Evolutionary conservation across 2,797 vertebrate genomes (phyloP), one percentile per base, ranked within the genome.

Genomic region (Manis crassicaudata): DNA sequence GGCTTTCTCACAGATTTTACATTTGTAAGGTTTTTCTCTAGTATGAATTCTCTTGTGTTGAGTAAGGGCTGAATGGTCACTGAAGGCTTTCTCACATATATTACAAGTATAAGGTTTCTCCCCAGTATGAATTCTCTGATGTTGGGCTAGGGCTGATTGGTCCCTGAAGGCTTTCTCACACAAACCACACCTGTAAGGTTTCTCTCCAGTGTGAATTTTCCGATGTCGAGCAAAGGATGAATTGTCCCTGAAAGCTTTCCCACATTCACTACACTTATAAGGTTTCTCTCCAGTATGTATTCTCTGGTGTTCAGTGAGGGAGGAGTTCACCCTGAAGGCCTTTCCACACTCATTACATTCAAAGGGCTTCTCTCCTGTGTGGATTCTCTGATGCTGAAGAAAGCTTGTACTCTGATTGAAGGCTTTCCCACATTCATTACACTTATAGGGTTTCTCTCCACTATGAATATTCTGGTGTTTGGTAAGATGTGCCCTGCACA

Each of bases 321-420:
- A 96, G 43, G 97, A 98, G 37, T 97, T 98, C 29, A 97, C 97
- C 35, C 97, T 92, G 88, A 98, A 98, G 63, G 97, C 97, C 75
- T 98, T 98, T 35, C 97, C 98, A 91, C 98, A 98, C 17, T 97
- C 97, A 4, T 87, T 96, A 72, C 98, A 98, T 85, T 97, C 95
- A 56, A 96, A 98, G 37, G 97, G 97, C 35, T 97, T 98, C 94
- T 98, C 98, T 23, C 98, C 98, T 0, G 98, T 98, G 83, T 98
- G 98, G 87, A 98, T 98, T 72, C 98, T 96, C 92, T 98, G 98
- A 73, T 98, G 98, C 92, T 98, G 98, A 65, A 98, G 97, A 91
- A 98, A 97, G 79, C 98, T 98, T 43, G 98, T 98, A 72, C 98
- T 98, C 86, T 98, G 98, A 37, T 96, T 97, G 87, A 98, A 98